Percentiles rank a stretch among this genome's conserved stretches.
These are phyloP conservation scores for Grallaria varia DNA, from an alignment of 2,113 vertebrate genomes.

Conservation along the genomic window DNA sequence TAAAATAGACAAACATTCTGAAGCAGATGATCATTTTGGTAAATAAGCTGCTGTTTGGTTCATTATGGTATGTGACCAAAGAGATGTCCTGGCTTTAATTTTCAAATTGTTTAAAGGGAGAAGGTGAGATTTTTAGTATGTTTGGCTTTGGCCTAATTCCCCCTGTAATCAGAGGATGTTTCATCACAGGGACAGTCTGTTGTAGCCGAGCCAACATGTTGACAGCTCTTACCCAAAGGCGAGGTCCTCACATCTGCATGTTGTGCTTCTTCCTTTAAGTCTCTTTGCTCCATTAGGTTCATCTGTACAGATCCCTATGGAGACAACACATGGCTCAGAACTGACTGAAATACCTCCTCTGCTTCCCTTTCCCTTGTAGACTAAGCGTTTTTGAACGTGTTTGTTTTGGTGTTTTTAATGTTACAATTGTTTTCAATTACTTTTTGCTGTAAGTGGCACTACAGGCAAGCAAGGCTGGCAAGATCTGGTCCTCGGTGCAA, in stretches of 20 bases:
- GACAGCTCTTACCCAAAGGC: neutral
- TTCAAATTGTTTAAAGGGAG: neutral
- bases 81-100: neutral
- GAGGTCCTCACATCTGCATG: rapidly evolving
- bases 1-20: neutral
- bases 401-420: neutral
- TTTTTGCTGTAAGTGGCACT: slow-evolving; percentile 28
- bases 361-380: neutral
- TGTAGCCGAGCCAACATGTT: neutral
- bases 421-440: slow-evolving; percentile 21
- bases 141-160: neutral
- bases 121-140: neutral
- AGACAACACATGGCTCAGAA: neutral
- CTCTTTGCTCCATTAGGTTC: neutral
- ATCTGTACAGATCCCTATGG: neutral
- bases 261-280: neutral
- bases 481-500: slow-evolving; percentile 16
- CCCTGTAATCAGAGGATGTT: neutral
- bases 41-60: neutral
- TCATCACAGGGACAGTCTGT: neutral
- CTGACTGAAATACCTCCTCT: neutral
- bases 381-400: neutral
- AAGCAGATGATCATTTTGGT: neutral
- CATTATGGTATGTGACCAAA: rapidly evolving
- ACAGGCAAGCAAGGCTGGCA: neutral